Base-by-base conservation (phyloP, 2,888 invertebrate species). In the Dynastes maya region DNA sequence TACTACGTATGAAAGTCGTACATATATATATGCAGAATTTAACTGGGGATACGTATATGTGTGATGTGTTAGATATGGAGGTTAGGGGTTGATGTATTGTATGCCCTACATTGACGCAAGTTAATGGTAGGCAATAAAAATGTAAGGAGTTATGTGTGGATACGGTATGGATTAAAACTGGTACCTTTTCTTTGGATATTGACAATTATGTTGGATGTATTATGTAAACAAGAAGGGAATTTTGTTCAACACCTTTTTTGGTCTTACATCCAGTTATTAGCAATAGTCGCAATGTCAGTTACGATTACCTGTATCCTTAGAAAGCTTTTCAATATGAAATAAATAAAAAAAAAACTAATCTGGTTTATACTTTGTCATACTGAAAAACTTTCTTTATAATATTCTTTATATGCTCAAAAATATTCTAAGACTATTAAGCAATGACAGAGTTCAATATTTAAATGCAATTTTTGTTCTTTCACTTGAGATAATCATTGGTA, bases 101-200 rank as follows among this genome's bases (percentile, higher is more conserved):
- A 45, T 9, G 22, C 16, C 45, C 45, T 49, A 67, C 63, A 29
- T 16, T 45, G 16, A 22, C 27, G 45, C 27, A 49, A 67, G 67
- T 67, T 67, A 67, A 67, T 67, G 67, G 67, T 22, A 49, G 67
- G 67, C 67, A 67, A 67, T 67, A 67, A 67, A 67, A 49, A 49
- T 67, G 16, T 49, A 49, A 67, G 49, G 22, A 45, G 45, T 67
- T 67, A 11, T 61, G 67, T 45, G 45, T 67, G 29, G n/a, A 11
- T 67, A 45, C 40, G 9, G 45, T 37, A 45, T 74, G 74, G 32
- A 40, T 74, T 45, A 29, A 74, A 74, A 74, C 74, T 74, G 74
- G 74, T 74, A 45, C 45, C 53, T 72, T 67, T 22, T 45, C 67
- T 45, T 22, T 16, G 16, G 67, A 67, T 67, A 67, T 64, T 67